phyloP scores from a whole-genome alignment of 2,797 vertebrate genomes.

The Oceanodroma leucorhoa region DNA sequence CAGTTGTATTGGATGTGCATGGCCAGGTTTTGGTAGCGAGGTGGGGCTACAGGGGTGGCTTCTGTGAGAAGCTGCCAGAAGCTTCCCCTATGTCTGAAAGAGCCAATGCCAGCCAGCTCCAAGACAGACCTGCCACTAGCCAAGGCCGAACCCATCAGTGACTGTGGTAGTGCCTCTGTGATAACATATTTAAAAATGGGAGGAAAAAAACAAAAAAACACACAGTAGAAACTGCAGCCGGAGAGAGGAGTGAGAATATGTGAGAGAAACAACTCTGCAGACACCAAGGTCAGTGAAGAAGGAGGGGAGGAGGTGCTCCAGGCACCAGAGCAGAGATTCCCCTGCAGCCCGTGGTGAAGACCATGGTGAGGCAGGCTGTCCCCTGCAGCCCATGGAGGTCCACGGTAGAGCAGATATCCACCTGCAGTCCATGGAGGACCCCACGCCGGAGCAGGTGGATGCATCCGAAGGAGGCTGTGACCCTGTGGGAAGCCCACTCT shows the following conservation, averaged over 20 bases:
- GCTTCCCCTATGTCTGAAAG: background rate
- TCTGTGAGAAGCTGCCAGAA: background rate
- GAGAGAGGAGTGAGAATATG: background rate
- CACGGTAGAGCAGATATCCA: background rate
- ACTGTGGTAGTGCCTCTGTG: background rate
- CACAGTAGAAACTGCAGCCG: no score
- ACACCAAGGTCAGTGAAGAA: background rate
- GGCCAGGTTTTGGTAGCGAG: background rate
- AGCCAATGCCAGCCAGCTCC: background rate
- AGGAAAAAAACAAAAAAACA: background rate
- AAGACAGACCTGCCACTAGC: background rate
- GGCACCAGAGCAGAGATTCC: background rate
- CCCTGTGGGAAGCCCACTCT: fast-evolving
- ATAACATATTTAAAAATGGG: background rate
- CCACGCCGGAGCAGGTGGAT: fast-evolving
- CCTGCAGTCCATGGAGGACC: background rate
- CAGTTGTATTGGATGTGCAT: background rate
- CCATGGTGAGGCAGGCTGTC: background rate
- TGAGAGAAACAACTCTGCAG: background rate
- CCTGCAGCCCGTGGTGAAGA: background rate
- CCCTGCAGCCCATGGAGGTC: background rate
- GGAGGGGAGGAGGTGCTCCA: background rate
- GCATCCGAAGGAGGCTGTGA: background rate
- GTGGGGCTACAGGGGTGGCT: background rate
- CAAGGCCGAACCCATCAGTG: background rate